phyloP scores from a whole-genome alignment of 2,797 vertebrate species.

The Staurois parvus region DNA sequence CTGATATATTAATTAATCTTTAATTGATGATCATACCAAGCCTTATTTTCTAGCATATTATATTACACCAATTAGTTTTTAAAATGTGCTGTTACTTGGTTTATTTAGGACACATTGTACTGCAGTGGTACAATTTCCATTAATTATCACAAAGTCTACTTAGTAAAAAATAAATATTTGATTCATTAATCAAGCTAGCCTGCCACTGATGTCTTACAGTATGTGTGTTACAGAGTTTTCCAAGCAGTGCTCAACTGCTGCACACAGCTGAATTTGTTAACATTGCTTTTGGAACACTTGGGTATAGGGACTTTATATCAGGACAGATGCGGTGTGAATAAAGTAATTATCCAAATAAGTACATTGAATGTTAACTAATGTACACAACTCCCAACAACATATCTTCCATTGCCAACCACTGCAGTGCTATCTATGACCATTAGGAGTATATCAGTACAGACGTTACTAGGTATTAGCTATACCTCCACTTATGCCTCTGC shows the following conservation, averaged over 20 bases:
- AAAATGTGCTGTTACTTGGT: not conserved
- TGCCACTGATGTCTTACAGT: not conserved
- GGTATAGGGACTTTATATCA: not conserved
- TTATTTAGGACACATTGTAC: slow-evolving; percentile 24
- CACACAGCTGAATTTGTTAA: not conserved
- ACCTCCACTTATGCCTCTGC: no score
- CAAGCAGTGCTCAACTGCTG: not conserved
- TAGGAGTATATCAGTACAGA: no score
- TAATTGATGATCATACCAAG: slow-evolving; percentile 1
- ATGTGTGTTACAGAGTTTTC: not conserved
- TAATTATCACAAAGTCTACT: slow-evolving; percentile 16
- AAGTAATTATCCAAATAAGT: no score
- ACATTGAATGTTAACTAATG: no score
- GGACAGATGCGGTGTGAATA: no score
- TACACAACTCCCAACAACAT: no score
- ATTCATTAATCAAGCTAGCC: slow-evolving; percentile 12
- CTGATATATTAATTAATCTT: not conserved
- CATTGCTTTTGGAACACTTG: not conserved
- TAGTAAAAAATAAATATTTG: slow-evolving; percentile 16
- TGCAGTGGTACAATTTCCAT: not conserved
- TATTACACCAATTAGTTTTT: slow-evolving; percentile 7
- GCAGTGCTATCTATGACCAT: no score
- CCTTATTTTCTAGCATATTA: slow-evolving; percentile 9
- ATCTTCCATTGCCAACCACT: no score
- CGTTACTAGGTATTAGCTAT: no score